A percentile compares a stretch with the other conserved stretches of the same genome.
Evolutionary conservation across 2,113 vertebrate species (phyloP).

Genomic region (Orthochromis indermauri): DNA sequence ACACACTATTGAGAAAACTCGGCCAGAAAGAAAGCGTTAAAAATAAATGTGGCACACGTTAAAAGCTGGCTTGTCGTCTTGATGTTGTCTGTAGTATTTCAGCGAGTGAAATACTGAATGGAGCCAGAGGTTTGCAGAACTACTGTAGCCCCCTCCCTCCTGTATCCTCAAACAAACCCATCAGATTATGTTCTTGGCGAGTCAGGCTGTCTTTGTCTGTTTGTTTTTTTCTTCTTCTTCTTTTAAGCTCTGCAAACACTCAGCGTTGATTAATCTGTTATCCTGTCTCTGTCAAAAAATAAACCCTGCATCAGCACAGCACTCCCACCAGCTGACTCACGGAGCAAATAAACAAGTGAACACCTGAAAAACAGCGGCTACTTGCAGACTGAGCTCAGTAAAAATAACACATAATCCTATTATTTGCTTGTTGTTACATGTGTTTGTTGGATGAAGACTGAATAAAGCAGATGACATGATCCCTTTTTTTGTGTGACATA

Average conservation of each 20-base stretch:
- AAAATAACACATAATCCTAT: slow-evolving; percentile 29
- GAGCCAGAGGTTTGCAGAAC: not conserved
- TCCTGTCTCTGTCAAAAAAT: not conserved
- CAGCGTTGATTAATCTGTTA: not conserved
- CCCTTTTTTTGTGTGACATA: not conserved
- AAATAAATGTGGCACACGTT: not conserved
- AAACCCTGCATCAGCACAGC: not conserved
- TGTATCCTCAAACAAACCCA: not conserved
- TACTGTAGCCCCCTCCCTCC: not conserved
- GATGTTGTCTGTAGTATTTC: not conserved
- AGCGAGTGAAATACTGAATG: not conserved
- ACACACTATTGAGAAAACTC: not conserved
- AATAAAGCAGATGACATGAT: not conserved
- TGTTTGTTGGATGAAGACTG: not conserved
- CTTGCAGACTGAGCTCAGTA: not conserved
- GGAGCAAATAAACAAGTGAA: slow-evolving; percentile 9
- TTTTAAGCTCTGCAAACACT: not conserved
- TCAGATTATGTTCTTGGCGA: not conserved
- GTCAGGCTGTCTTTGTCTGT: not conserved
- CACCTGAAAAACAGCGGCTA: slow-evolving; percentile 16
- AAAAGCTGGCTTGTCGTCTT: not conserved
- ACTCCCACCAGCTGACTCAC: not conserved
- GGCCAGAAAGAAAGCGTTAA: not conserved
- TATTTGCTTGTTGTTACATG: not conserved
- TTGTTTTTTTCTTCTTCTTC: not conserved